Conservation (phyloP, 2,888 invertebrate species). For the Kuschelorhynchus macadamiae region DNA sequence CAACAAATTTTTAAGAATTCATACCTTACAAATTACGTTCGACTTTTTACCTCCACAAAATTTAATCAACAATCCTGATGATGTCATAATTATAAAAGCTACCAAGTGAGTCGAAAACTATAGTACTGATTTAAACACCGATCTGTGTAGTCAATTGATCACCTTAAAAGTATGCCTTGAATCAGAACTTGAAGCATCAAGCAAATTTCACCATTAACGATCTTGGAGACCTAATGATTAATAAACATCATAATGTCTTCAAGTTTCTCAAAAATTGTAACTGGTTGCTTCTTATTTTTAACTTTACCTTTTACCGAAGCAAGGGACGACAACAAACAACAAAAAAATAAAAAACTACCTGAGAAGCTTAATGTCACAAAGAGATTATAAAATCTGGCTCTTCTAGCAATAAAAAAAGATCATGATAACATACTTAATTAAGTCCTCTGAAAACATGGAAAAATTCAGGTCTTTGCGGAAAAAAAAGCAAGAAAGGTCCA, state of each 20-base stretch:
- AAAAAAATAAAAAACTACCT: constrained; percentile 1
- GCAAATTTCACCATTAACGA: too few relatives aligned
- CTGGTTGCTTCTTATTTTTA: not conserved
- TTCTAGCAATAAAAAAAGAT: not conserved
- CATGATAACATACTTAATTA: too few relatives aligned
- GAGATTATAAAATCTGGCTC: too few relatives aligned
- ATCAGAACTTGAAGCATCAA: too few relatives aligned
- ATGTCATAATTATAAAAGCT: too few relatives aligned
- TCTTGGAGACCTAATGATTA: too few relatives aligned
- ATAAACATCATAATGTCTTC: not conserved
- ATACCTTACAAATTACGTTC: too few relatives aligned
- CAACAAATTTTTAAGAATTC: too few relatives aligned
- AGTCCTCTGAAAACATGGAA: too few relatives aligned
- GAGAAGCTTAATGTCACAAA: constrained; percentile 2
- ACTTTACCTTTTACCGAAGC: not conserved
- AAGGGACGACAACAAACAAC: not conserved
- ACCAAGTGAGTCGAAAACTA: too few relatives aligned
- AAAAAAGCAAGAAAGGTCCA: not conserved
- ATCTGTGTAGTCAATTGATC: constrained; percentile 27
- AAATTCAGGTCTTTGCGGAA: not conserved
- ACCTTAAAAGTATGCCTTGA: not conserved
- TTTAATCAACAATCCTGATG: too few relatives aligned
- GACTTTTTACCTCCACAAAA: too few relatives aligned
- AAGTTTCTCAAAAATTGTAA: constrained; percentile 25
- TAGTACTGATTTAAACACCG: constrained; percentile 17